A percentile compares a stretch with the other conserved stretches of the same genome.
These are phyloP conservation scores for Girardinichthys multiradiatus DNA, from an alignment of 2,113 vertebrate species.

Conservation along the genomic window DNA sequence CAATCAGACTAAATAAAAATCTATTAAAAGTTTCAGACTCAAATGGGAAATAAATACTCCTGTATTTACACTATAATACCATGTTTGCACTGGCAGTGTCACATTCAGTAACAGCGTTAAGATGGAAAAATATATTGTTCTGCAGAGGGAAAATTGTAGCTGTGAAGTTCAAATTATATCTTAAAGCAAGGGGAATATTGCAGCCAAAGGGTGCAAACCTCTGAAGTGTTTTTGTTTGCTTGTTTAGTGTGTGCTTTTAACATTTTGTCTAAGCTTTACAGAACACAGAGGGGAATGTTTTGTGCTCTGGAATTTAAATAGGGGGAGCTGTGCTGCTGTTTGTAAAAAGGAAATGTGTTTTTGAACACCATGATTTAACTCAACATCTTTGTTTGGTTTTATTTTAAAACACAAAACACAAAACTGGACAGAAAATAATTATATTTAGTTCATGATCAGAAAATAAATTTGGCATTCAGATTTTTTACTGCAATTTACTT, in stretches of 20 bases:
- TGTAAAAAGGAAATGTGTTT: background rate
- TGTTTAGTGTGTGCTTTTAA: constrained; percentile 17
- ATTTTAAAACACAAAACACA: background rate
- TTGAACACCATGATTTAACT: background rate
- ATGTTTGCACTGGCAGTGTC: constrained; percentile 28
- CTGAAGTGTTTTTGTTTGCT: constrained; percentile 23
- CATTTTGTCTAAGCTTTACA: background rate
- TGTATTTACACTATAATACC: background rate
- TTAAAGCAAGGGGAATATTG: constrained; percentile 13
- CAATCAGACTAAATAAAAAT: constrained; percentile 15
- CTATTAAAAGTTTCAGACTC: background rate
- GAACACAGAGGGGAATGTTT: background rate
- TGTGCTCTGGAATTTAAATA: constrained; percentile 2
- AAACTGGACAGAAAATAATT: background rate
- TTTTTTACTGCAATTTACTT: background rate
- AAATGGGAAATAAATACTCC: background rate
- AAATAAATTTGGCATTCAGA: background rate
- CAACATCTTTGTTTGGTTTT: background rate
- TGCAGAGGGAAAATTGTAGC: constrained; percentile 12
- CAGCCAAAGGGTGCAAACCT: constrained; percentile 12
- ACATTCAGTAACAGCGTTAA: constrained; percentile 9
- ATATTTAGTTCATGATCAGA: background rate
- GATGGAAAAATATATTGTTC: constrained; percentile 13
- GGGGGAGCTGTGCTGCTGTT: background rate
- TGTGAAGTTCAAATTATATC: constrained; percentile 28